Evolutionary conservation across 2,888 invertebrate species (phyloP).

Genomic region (Poecilobothrus nobilitatus): DNA sequence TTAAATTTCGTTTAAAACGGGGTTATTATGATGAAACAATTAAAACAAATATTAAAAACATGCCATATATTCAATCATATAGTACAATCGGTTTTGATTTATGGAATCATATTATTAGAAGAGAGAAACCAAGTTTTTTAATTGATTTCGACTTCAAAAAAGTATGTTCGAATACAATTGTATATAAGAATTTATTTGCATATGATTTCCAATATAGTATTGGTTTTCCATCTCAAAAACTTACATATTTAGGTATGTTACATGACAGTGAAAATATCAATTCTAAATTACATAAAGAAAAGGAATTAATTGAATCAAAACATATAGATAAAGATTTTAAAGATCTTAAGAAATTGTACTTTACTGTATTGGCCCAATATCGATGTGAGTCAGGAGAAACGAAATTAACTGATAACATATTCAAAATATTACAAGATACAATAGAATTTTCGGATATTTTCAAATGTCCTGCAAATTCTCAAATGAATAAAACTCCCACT

Average conservation of each 20-base stretch:
- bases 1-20: neutral
- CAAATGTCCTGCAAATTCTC: neutral
- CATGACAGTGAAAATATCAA: neutral
- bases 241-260: neutral
- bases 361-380: neutral
- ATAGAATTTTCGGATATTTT: neutral
- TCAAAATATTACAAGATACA: neutral
- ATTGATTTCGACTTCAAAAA: neutral
- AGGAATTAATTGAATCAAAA: neutral
- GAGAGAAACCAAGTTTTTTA: neutral
- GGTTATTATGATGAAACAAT: neutral
- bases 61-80: neutral
- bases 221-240: neutral
- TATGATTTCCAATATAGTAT: neutral
- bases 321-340: neutral
- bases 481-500: neutral
- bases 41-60: neutral
- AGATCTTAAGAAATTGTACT: neutral
- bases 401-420: neutral
- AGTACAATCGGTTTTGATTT: neutral
- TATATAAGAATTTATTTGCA: neutral
- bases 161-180: neutral
- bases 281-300: neutral
- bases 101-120: neutral
- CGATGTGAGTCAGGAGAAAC: neutral